Evolutionary conservation across 1,140 invertebrate genomes (phyloP).

Genomic region (Branchinecta lindahli): DNA sequence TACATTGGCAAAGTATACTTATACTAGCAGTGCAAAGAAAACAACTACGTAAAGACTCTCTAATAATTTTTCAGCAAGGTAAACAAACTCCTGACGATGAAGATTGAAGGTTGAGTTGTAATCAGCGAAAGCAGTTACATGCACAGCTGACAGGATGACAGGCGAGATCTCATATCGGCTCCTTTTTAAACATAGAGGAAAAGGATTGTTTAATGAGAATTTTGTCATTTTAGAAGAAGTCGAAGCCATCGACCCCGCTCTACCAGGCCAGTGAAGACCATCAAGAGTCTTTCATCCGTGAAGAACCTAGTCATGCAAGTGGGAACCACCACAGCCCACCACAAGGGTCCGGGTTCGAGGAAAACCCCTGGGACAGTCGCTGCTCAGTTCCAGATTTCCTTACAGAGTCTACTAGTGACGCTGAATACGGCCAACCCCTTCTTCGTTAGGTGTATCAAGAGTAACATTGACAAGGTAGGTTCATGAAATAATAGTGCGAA

Average conservation of each 20-base stretch:
- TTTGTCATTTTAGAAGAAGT: conserved; percentile 50
- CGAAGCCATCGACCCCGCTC: conserved; percentile 70
- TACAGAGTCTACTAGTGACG: conserved; percentile 81
- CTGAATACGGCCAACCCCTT: conserved; percentile 89
- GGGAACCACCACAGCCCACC: conserved; percentile 32
- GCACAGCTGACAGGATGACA: no score
- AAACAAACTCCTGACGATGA: no score
- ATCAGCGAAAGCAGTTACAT: no score
- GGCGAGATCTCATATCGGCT: no score
- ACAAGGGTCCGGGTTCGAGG: conserved; percentile 46
- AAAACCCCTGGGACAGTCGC: conserved; percentile 82
- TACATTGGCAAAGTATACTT: no score
- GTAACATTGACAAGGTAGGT: conserved; percentile 66
- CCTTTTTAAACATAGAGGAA: no score
- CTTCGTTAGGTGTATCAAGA: conserved; percentile 94
- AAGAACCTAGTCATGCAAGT: conserved; percentile 55
- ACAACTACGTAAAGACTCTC: no score
- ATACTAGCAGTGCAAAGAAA: no score
- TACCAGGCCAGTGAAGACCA: conserved; percentile 37
- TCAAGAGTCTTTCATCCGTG: conserved; percentile 76
- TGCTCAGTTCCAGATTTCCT: conserved; percentile 81
- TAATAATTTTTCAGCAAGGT: no score
- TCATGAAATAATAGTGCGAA: conserved; percentile 9
- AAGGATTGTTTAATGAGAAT: background rate
- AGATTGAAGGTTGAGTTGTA: no score